These are phyloP conservation scores for Malurus melanocephalus DNA, from an alignment of 2,113 vertebrate species.

Conservation along the genomic window DNA sequence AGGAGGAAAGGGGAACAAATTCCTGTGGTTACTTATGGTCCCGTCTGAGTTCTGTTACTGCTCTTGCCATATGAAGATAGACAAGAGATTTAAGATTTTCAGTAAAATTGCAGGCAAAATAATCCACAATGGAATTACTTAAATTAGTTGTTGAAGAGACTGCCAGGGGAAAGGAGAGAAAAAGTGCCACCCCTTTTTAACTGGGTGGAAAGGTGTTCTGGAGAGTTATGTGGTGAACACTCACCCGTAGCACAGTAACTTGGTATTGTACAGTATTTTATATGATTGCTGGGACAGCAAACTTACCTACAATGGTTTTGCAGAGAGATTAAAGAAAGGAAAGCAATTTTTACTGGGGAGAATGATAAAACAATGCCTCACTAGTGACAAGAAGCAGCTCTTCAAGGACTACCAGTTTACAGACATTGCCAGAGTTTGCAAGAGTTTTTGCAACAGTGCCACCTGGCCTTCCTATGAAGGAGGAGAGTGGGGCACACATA, in stretches of 20 bases:
- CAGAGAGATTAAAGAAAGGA: not conserved
- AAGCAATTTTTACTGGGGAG: not conserved
- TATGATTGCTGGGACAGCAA: slow-evolving; percentile 24
- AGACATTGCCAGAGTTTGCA: not conserved
- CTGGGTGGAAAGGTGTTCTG: not conserved
- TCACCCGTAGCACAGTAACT: not conserved
- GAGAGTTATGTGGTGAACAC: not conserved
- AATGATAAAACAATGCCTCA: not conserved
- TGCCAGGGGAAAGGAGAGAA: not conserved
- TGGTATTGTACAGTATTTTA: not conserved
- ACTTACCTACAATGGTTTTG: not conserved
- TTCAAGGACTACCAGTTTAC: not conserved
- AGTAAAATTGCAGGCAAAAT: not conserved
- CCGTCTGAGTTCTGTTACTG: not conserved
- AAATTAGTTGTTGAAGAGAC: not conserved
- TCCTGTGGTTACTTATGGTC: not conserved
- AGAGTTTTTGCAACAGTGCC: not conserved
- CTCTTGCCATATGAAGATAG: not conserved
- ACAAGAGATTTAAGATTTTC: not conserved
- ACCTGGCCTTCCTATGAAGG: not conserved
- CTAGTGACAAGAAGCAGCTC: not conserved
- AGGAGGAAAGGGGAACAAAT: not conserved
- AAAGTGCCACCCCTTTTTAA: not conserved
- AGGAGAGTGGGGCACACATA: not conserved
- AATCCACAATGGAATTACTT: not conserved